Percentiles rank a stretch among this genome's conserved stretches.
phyloP scores from a whole-genome alignment of 2,888 invertebrate species.

The Panopea generosa region DNA sequence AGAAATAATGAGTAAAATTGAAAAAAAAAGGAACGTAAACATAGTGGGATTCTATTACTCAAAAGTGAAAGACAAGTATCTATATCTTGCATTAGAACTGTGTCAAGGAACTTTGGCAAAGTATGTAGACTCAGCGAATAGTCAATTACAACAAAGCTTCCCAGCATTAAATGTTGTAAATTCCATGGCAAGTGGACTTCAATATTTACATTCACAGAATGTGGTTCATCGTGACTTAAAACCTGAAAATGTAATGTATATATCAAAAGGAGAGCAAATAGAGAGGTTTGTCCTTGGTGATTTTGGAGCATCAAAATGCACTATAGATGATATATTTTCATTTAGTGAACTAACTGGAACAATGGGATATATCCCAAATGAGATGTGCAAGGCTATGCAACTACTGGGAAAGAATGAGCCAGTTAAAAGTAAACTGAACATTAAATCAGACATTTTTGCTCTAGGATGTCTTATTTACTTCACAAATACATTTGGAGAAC shows the following conservation, averaged over 20 bases:
- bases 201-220: no score
- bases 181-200: no score
- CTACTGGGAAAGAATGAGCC: not conserved
- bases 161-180: no score
- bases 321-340: not conserved
- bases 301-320: slow-evolving; percentile 10
- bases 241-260: no score
- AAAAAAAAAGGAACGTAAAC: not conserved
- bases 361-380: not conserved
- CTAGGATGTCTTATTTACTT: slow-evolving; percentile 10
- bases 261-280: not conserved
- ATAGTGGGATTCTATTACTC: no score
- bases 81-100: no score
- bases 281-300: slow-evolving; percentile 6
- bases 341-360: not conserved
- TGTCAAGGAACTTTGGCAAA: no score
- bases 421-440: not conserved
- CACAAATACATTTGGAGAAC: not conserved
- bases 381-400: not conserved
- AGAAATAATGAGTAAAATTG: no score
- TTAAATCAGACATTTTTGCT: slow-evolving; percentile 8
- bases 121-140: no score
- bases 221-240: no score
- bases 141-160: no score
- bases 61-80: no score